Evolutionary conservation across 2,888 invertebrate genomes (phyloP), one percentile per base, ranked within the genome.

Genomic region (Theretra japonica): DNA sequence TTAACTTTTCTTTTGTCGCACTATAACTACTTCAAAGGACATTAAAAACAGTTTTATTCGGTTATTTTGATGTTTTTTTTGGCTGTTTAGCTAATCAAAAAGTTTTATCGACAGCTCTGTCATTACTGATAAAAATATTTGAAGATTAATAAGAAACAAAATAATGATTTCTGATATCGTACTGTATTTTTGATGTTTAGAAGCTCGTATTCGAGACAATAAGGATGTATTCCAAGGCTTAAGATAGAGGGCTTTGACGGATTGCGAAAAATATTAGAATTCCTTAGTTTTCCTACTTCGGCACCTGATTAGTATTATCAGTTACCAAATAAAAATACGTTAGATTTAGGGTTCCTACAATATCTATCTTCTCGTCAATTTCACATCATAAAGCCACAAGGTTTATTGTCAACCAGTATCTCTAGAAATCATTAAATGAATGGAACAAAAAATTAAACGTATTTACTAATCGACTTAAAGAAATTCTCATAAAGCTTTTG

Each of bases 221-320:
- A 48, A 65, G 23, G 41, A 48, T 65, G 23, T 48, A 62, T 62
- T 62, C 62, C 33, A 48, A 25, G 65, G 65, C 41, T 48, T 6
- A 41, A 4, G 23, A 48, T 65, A 65, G 23, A 65, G 48, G 6
- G 41, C 23, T 41, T 65, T 65, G 41, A 62, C 41, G 62, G 62
- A n/a, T n/a, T 21, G 23, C 19, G 21, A 48, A 11, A 33, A 41
- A 1, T 65, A 17, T 41, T 65, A 7, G n/a, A 21, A 48, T 65
- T 65, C 48, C 23, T 41, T 65, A 23, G 4, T 23, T 65, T 65
- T 65, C 48, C 23, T 65, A 25, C 11, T 23, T 65, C 25, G 48
- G 65, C 65, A 48, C 65, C 65, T 65, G 41, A 48, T 65, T 65
- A 65, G 65, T 65, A 65, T 65, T 65, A 65, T 65, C 65, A 48